phyloP scores from a whole-genome alignment of 2,797 vertebrate genomes.

The Coreius guichenoti region DNA sequence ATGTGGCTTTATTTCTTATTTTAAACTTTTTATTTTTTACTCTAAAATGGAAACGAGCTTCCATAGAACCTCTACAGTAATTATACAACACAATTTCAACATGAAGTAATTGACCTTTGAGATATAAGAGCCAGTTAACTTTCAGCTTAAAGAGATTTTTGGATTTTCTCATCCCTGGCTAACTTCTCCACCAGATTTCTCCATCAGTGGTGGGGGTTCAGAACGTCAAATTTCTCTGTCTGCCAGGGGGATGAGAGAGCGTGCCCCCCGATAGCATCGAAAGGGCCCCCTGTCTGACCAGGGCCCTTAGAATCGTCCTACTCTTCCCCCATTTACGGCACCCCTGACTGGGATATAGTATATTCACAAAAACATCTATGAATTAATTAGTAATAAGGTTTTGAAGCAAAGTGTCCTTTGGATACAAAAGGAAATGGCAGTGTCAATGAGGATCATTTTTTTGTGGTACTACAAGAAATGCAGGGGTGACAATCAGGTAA shows the following conservation, averaged over 20 bases:
- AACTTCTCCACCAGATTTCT: background rate
- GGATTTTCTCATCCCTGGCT: background rate
- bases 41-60: background rate
- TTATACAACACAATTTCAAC: background rate
- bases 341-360: background rate
- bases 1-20: background rate
- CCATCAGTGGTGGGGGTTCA: background rate
- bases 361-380: background rate
- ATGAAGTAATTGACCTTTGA: background rate
- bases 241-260: too few species aligned
- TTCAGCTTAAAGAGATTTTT: background rate
- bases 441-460: conserved; percentile 12
- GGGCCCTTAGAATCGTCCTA: background rate
- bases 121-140: background rate
- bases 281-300: background rate
- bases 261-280: background rate
- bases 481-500: conserved; percentile 51
- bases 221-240: background rate
- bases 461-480: conserved; percentile 40
- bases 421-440: background rate
- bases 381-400: conserved; percentile 16
- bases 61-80: background rate
- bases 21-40: background rate
- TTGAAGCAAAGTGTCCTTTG: conserved; percentile 2
- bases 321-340: background rate